Evolutionary conservation across 2,113 vertebrate species (phyloP).

Genomic region (Triplophysa dalaica): DNA sequence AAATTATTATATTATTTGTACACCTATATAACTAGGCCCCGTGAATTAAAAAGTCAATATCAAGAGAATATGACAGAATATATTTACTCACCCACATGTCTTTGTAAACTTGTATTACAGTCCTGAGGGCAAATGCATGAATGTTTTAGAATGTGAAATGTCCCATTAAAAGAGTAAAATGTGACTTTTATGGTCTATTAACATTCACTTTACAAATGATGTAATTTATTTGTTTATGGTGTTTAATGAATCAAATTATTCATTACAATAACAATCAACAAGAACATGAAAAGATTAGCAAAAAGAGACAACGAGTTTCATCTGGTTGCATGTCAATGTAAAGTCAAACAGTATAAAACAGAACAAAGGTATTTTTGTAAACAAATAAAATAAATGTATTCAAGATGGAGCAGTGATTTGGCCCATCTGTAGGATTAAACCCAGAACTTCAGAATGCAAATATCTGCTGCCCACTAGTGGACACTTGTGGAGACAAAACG

Average conservation of each 20-base stretch:
- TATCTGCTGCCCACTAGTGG: constrained; percentile 22
- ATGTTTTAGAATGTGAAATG: too few relatives aligned
- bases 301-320: neutral
- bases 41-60: too few relatives aligned
- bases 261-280: neutral
- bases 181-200: neutral
- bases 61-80: too few relatives aligned
- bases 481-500: neutral
- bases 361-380: neutral
- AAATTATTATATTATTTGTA: too few relatives aligned
- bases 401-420: neutral
- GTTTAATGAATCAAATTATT: neutral
- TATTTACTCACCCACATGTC: too few relatives aligned
- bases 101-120: too few relatives aligned
- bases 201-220: neutral
- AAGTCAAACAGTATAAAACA: neutral
- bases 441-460: neutral
- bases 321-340: neutral
- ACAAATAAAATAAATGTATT: constrained; percentile 10
- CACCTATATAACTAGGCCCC: too few relatives aligned
- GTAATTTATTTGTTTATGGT: neutral
- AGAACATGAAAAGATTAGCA: neutral
- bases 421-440: neutral
- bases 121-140: too few relatives aligned
- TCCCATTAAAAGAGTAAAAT: neutral